Conservation (phyloP, 2,888 invertebrate genomes). For the Coenonympha arcania region DNA sequence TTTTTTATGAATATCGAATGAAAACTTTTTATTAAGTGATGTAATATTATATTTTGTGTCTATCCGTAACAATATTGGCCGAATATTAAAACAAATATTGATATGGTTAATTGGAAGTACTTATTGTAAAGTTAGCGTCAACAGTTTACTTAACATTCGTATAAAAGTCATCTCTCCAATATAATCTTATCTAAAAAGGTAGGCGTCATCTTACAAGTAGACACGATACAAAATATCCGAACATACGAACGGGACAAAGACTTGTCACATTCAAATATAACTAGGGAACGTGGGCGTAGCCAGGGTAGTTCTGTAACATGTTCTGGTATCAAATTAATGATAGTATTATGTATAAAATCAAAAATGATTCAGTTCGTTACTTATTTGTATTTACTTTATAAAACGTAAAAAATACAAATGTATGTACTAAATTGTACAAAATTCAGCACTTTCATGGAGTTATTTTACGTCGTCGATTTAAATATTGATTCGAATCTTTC, state of each 20-base stretch:
- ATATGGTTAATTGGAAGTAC: conserved; percentile 69
- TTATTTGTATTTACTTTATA: too few species aligned
- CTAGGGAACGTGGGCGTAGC: conserved; percentile 20
- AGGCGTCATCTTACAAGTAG: conserved; percentile 63
- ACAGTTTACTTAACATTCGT: conserved; percentile 73
- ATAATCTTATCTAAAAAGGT: conserved; percentile 72
- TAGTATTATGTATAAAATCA: too few species aligned
- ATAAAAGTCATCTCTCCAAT: conserved; percentile 73
- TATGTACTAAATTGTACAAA: too few species aligned
- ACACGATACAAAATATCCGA: conserved; percentile 55
- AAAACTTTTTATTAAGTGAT: background rate
- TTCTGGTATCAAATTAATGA: too few species aligned
- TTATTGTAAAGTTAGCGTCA: conserved; percentile 68
- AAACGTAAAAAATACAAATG: too few species aligned
- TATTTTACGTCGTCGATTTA: too few species aligned
- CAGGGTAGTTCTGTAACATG: too few species aligned
- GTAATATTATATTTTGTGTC: conserved; percentile 13
- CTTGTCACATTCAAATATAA: conserved; percentile 47
- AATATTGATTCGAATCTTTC: too few species aligned
- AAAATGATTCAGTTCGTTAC: too few species aligned
- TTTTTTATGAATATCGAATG: too few species aligned
- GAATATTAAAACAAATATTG: conserved; percentile 42
- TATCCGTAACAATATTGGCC: conserved; percentile 13
- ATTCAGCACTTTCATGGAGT: too few species aligned
- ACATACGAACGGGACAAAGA: conserved; percentile 50